These are phyloP conservation scores for Drosophila anomalata DNA, from an alignment of 2,888 invertebrate species.

Conservation along the genomic window DNA sequence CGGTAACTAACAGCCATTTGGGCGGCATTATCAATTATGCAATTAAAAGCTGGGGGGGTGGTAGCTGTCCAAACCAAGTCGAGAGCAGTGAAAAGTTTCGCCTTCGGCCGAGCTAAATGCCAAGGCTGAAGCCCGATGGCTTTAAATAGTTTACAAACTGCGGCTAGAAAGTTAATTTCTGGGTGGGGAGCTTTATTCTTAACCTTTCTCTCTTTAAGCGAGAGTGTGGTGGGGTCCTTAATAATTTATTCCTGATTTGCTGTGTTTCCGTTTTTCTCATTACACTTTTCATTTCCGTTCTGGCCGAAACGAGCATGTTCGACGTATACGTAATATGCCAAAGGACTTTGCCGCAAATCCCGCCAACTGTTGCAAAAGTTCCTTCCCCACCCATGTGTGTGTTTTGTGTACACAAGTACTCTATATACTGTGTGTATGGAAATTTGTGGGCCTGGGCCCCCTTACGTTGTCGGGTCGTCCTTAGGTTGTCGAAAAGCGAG, in stretches of 20 bases:
- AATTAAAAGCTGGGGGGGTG: constrained; percentile 19
- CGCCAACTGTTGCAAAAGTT: constrained; percentile 38
- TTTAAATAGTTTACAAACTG: constrained; percentile 16
- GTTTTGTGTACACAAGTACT: background rate
- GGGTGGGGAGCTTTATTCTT: background rate
- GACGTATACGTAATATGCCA: constrained; percentile 67
- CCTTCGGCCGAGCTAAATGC: constrained; percentile 21
- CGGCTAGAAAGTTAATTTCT: background rate
- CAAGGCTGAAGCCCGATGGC: constrained; percentile 11
- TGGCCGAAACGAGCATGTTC: constrained; percentile 22
- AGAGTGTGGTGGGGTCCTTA: constrained; percentile 7
- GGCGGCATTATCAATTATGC: constrained; percentile 38
- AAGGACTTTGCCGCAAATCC: constrained; percentile 44
- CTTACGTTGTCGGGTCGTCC: constrained; percentile 22
- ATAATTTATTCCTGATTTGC: constrained; percentile 31
- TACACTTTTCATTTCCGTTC: constrained; percentile 40
- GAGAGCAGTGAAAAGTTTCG: constrained; percentile 24
- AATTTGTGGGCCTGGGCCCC: constrained; percentile 9
- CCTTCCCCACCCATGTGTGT: background rate
- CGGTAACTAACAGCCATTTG: constrained; percentile 24
- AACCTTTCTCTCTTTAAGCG: background rate
- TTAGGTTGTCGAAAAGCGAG: constrained; percentile 24
- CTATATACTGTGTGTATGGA: background rate
- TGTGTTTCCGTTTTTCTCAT: constrained; percentile 36
- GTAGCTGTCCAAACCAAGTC: background rate